phyloP scores from a whole-genome alignment of 2,888 invertebrate species.

The Glyphotaelius pellucidus region DNA sequence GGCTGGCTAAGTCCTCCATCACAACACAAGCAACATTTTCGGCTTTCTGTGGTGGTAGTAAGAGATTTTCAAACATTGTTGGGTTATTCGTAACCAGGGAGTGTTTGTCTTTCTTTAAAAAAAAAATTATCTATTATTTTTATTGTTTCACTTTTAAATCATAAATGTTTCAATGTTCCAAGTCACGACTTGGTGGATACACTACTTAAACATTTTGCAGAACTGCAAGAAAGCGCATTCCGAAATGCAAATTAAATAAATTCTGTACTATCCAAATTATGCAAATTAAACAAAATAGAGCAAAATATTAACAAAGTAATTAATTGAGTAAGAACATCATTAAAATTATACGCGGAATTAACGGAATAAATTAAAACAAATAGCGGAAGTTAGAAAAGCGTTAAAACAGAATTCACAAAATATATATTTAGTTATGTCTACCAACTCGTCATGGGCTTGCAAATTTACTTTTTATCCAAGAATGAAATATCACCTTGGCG shows the following conservation, averaged over 20 bases:
- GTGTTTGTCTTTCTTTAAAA: no score
- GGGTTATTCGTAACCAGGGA: no score
- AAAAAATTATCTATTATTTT: no score
- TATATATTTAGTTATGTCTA: neutral
- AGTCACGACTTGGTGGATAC: neutral
- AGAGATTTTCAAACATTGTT: no score
- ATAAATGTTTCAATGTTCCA: neutral
- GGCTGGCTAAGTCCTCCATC: no score
- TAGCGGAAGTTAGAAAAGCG: neutral
- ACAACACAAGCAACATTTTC: no score
- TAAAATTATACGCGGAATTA: slow-evolving; percentile 2
- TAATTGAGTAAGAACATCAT: neutral
- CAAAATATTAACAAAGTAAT: neutral
- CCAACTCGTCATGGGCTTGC: neutral
- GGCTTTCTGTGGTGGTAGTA: no score
- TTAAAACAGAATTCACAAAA: neutral
- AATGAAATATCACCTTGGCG: neutral
- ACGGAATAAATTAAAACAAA: neutral
- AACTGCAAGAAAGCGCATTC: neutral
- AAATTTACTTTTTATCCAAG: neutral
- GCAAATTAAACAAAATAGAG: neutral
- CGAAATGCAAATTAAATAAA: neutral
- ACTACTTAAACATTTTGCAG: neutral
- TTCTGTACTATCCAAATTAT: neutral
- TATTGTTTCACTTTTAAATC: neutral